Conservation (phyloP, 2,888 invertebrate species). For the Phlogophora meticulosa region DNA sequence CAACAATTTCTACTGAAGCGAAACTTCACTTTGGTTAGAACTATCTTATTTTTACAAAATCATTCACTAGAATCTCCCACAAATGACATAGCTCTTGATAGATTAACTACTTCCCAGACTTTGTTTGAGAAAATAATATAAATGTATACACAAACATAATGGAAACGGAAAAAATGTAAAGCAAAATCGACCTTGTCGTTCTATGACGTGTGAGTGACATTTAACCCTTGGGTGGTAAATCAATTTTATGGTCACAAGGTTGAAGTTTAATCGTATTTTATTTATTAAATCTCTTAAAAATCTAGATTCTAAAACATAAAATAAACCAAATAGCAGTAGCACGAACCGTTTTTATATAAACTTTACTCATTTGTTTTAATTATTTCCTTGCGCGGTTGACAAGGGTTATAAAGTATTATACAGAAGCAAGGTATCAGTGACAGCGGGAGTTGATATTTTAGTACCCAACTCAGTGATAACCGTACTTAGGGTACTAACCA, state of each 20-base stretch:
- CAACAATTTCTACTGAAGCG: no score
- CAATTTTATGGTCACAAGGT: neutral
- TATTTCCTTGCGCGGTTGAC: slow-evolving; percentile 6
- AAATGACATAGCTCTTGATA: no score
- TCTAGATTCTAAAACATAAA: slow-evolving; percentile 4
- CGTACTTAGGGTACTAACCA: neutral
- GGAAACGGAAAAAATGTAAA: no score
- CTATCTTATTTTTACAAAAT: no score
- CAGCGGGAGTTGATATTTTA: slow-evolving; percentile 1
- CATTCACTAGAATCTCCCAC: no score
- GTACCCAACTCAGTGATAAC: slow-evolving; percentile 5
- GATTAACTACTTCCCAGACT: no score
- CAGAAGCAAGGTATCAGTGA: neutral
- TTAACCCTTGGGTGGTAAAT: no score
- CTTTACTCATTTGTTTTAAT: slow-evolving; percentile 23
- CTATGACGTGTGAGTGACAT: no score
- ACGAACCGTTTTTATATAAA: slow-evolving; percentile 7
- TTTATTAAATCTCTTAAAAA: neutral
- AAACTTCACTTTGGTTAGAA: no score
- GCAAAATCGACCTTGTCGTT: no score
- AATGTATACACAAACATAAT: no score
- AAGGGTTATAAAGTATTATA: slow-evolving; percentile 16
- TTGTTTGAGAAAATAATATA: no score
- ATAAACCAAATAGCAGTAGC: slow-evolving; percentile 3
- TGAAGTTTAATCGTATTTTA: neutral